These are phyloP conservation scores for Parasteatoda lunata DNA, from an alignment of 2,888 invertebrate genomes.

Conservation along the genomic window DNA sequence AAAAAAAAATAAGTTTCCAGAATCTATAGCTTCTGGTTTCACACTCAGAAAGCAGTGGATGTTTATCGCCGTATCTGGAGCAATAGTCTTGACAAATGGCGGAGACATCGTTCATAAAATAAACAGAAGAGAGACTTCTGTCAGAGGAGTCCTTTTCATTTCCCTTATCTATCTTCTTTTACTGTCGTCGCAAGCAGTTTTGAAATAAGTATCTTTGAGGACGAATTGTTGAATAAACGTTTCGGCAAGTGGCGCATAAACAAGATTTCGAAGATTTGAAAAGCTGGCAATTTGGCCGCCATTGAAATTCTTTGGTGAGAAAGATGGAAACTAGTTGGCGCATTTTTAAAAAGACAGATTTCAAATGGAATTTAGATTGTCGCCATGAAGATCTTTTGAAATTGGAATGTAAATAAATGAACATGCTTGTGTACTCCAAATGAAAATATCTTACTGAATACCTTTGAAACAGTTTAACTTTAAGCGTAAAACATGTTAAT, in stretches of 20 bases:
- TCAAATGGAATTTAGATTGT: too few species aligned
- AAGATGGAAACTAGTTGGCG: too few species aligned
- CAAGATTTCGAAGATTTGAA: background rate
- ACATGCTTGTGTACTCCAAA: too few species aligned
- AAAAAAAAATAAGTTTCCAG: background rate
- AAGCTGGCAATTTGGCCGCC: background rate
- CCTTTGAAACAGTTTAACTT: too few species aligned
- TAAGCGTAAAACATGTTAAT: too few species aligned
- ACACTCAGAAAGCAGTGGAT: background rate
- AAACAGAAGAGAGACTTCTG: background rate
- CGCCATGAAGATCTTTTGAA: too few species aligned
- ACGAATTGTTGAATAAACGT: background rate
- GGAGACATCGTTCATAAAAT: background rate
- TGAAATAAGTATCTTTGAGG: background rate
- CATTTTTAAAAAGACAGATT: too few species aligned
- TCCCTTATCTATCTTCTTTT: background rate
- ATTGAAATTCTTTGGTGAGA: background rate
- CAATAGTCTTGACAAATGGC: conserved; percentile 1
- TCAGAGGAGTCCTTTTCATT: background rate
- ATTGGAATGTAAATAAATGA: too few species aligned
- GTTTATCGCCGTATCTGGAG: background rate
- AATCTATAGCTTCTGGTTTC: background rate
- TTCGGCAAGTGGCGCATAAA: background rate
- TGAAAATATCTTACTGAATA: too few species aligned
- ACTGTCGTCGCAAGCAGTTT: background rate